phyloP scores from a whole-genome alignment of 2,888 invertebrate species.

The Dyspetes luteomarginatus region DNA sequence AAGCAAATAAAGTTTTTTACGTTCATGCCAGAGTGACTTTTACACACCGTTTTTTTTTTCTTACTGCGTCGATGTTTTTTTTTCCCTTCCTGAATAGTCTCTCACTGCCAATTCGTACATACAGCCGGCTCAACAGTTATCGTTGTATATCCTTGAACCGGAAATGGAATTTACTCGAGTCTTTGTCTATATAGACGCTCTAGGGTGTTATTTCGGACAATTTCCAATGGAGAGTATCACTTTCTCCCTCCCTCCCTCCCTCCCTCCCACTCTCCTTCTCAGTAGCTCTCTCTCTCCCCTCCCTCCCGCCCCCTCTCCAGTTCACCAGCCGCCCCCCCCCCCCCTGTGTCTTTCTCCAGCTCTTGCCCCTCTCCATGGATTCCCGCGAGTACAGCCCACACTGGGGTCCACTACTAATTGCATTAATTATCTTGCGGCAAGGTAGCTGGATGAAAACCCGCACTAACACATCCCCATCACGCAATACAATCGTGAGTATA shows the following conservation, averaged over 20 bases:
- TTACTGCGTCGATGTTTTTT: neutral
- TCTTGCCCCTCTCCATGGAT: neutral
- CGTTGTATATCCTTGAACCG: neutral
- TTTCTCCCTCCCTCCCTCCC: neutral
- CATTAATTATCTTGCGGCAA: slow-evolving; percentile 70
- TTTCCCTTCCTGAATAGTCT: slow-evolving; percentile 14
- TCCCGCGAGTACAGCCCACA: slow-evolving; percentile 12
- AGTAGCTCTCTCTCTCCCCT: no score
- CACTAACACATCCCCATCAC: slow-evolving; percentile 26
- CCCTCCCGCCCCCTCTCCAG: neutral
- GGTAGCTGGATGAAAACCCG: slow-evolving; percentile 12
- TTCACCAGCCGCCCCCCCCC: neutral
- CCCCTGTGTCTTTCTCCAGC: neutral
- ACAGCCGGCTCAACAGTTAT: neutral
- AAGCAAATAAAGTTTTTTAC: slow-evolving; percentile 59
- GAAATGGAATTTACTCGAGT: neutral
- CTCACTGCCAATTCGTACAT: slow-evolving; percentile 15
- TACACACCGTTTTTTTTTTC: slow-evolving; percentile 7
- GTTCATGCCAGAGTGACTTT: slow-evolving; percentile 19
- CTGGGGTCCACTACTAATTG: slow-evolving; percentile 69
- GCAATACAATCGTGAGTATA: no score
- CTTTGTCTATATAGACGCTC: neutral
- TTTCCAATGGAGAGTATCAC: neutral
- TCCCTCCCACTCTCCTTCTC: neutral
- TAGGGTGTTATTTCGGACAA: neutral